phyloP scores from a whole-genome alignment of 2,113 vertebrate species.

The Pachycephala philippinensis region DNA sequence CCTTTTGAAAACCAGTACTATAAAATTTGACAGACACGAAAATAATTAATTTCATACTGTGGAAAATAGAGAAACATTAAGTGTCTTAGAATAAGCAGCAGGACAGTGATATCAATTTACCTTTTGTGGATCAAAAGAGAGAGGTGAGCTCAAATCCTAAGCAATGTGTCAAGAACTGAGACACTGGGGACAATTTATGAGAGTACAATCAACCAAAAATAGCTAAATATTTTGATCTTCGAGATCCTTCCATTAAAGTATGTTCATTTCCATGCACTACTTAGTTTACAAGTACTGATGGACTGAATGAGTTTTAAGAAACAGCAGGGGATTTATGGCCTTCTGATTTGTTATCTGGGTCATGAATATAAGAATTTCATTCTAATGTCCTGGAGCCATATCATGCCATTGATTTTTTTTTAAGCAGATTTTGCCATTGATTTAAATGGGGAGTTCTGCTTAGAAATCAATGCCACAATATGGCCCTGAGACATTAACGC shows the following conservation, averaged over 20 bases:
- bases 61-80: background rate
- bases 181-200: background rate
- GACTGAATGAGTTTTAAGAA: slow-evolving; percentile 27
- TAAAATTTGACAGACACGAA: background rate
- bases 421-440: slow-evolving; percentile 57
- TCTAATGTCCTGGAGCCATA: slow-evolving; percentile 43
- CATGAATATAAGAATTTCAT: slow-evolving; percentile 63
- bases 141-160: background rate
- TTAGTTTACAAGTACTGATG: slow-evolving; percentile 40
- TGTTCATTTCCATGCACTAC: slow-evolving; percentile 21
- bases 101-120: background rate
- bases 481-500: slow-evolving; percentile 48
- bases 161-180: background rate
- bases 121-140: background rate
- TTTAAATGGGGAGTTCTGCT: slow-evolving; percentile 52
- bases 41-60: background rate
- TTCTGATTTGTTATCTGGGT: slow-evolving; percentile 47
- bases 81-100: background rate
- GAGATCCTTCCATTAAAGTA: background rate
- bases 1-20: background rate
- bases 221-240: background rate
- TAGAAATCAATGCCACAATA: slow-evolving; percentile 63
- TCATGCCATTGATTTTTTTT: slow-evolving; percentile 61
- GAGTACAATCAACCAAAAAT: background rate
- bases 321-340: slow-evolving; percentile 29